Evolutionary conservation across 1,140 invertebrate genomes (phyloP), one percentile per base, ranked within the genome.

Genomic region (Sarcophaga bullata): DNA sequence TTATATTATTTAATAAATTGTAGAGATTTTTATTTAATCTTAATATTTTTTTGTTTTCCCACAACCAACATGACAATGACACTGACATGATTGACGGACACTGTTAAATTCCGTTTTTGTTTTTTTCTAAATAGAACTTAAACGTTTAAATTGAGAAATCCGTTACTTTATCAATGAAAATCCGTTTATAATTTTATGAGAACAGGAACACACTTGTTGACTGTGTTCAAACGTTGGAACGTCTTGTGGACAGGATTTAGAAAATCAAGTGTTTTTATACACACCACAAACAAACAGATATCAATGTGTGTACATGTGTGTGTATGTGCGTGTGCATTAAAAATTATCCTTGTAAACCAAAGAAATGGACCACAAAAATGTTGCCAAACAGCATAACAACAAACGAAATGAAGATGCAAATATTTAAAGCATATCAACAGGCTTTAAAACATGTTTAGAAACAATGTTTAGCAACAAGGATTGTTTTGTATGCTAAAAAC

Each of bases 201-300:
- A 76, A 50, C 75, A 48, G 75, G 75, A 49, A 76, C 47, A 76
- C 75, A 76, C 75, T 76, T 76, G 75, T 76, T 76, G 75, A 76
- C 75, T 76, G 75, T 76, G 75, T 8, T 76, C 17, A 76, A 76
- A 49, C 75, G 75, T 50, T 76, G 25, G 25, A 50, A 76, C 75
- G 75, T 76, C 75, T n/a, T 76, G 80, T 80, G 52, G 13, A 68
- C 25, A 6, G 13, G n/a, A 15, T 58, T 48, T 80, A 37, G 46
- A 80, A 50, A 80, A 58, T 62, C 80, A 80, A 25, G 46, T 8
- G 17, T 58, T 62, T 58, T 80, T 58, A 80, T 80, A 62, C 4
- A 54, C 9, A 17, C 5, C 58, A 62, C n/a, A n/a, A 62, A n/a
- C n/a, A n/a, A n/a, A n/a, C n/a, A n/a, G n/a, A n/a, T n/a, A n/a